phyloP scores from a whole-genome alignment of 2,113 vertebrate genomes.

The Eleginops maclovinus region DNA sequence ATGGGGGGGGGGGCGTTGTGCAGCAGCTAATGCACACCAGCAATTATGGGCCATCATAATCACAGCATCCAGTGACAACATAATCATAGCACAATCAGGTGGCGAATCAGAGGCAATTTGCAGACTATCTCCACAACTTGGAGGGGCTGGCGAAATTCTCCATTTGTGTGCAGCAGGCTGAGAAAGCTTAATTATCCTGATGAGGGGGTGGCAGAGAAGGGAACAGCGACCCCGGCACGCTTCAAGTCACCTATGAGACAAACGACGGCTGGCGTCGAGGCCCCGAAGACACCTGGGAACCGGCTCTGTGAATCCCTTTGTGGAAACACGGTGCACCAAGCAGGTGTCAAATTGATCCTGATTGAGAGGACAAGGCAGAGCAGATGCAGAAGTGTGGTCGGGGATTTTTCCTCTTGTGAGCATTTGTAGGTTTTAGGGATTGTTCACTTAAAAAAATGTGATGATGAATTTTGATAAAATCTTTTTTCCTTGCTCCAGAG shows the following conservation, averaged over 20 bases:
- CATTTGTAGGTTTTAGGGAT: background rate
- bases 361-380: conserved; percentile 62
- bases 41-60: conserved; percentile 82
- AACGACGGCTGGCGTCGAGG: conserved; percentile 6
- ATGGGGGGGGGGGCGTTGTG: conserved; percentile 61
- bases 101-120: conserved; percentile 82
- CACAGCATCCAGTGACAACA: conserved; percentile 84
- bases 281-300: conserved; percentile 57
- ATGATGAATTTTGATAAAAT: conserved; percentile 56
- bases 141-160: conserved; percentile 70
- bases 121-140: conserved; percentile 76
- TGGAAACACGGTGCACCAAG: conserved; percentile 35
- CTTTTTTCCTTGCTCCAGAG: conserved; percentile 50
- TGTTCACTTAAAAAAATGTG: conserved; percentile 27
- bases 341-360: conserved; percentile 75
- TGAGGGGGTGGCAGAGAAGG: conserved; percentile 70
- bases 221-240: conserved; percentile 51
- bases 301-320: conserved; percentile 21
- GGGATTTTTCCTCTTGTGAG: conserved; percentile 24
- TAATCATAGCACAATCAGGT: conserved; percentile 84
- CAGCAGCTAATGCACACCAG: conserved; percentile 79
- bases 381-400: conserved; percentile 53
- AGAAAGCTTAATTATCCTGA: conserved; percentile 81
- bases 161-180: conserved; percentile 74
- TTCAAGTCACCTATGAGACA: conserved; percentile 58